A percentile compares a stretch with the other conserved stretches of the same genome.
Evolutionary conservation across 1,140 invertebrate species (phyloP).

Genomic region (Proales similis): DNA sequence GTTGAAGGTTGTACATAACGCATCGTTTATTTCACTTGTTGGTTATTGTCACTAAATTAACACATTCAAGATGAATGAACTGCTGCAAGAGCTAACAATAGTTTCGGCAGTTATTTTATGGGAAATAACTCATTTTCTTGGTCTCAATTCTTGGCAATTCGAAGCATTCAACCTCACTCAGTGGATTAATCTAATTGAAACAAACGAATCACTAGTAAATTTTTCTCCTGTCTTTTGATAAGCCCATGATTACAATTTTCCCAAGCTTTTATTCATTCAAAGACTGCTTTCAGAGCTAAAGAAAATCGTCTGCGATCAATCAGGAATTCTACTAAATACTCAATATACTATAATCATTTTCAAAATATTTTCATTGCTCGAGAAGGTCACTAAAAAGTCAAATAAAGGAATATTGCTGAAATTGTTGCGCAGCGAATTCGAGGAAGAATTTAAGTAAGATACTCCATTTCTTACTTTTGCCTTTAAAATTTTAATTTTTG

Average conservation of each 20-base stretch:
- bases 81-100: background rate
- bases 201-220: slow-evolving; percentile 1
- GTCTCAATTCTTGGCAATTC: slow-evolving; percentile 23
- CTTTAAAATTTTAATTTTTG: background rate
- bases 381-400: slow-evolving; percentile 19
- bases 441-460: slow-evolving; percentile 29
- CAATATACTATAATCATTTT: slow-evolving; percentile 15
- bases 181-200: slow-evolving; percentile 12
- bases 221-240: background rate
- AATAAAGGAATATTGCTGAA: background rate
- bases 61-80: background rate
- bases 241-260: background rate
- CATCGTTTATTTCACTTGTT: background rate
- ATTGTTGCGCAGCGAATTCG: background rate
- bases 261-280: background rate
- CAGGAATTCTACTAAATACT: background rate
- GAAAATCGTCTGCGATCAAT: background rate
- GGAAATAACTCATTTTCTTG: slow-evolving; percentile 5
- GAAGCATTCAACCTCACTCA: background rate
- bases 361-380: slow-evolving; percentile 9
- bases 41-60: background rate
- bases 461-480: background rate
- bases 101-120: slow-evolving; percentile 2
- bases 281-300: background rate
- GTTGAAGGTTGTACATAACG: background rate